These are phyloP conservation scores for Aporrectodea caliginosa DNA, from an alignment of 1,140 invertebrate genomes.

Conservation along the genomic window DNA sequence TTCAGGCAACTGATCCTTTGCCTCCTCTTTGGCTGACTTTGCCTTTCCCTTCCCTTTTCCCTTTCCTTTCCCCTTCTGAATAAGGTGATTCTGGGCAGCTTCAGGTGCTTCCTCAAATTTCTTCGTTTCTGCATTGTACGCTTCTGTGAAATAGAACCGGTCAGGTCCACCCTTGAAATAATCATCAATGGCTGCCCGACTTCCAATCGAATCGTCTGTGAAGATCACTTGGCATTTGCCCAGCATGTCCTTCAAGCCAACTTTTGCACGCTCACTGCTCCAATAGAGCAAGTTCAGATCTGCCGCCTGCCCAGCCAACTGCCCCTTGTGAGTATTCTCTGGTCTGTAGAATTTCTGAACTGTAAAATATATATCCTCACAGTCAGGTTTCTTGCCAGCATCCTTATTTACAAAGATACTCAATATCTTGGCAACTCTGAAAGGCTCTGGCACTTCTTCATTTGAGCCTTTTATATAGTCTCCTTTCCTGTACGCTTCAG, in stretches of 20 bases:
- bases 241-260: constrained; percentile 56
- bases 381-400: constrained; percentile 44
- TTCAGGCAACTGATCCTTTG: constrained; percentile 33
- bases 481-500: constrained; percentile 68
- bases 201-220: constrained; percentile 58
- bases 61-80: constrained; percentile 61
- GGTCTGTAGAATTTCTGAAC: constrained; percentile 72
- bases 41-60: constrained; percentile 67
- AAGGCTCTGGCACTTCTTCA: constrained; percentile 69
- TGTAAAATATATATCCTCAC: constrained; percentile 64
- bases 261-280: constrained; percentile 66
- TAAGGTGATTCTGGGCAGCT: constrained; percentile 59
- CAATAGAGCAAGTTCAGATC: constrained; percentile 75
- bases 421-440: constrained; percentile 67
- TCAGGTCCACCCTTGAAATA: constrained; percentile 66
- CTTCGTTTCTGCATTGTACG: constrained; percentile 63
- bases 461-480: constrained; percentile 72
- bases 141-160: constrained; percentile 72
- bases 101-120: constrained; percentile 65
- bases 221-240: constrained; percentile 66
- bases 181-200: constrained; percentile 57
- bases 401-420: constrained; percentile 60
- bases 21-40: constrained; percentile 38
- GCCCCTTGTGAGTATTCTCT: constrained; percentile 68
- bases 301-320: constrained; percentile 56